These are phyloP conservation scores for Prionace glauca DNA, from an alignment of 2,797 vertebrate genomes.

Conservation along the genomic window DNA sequence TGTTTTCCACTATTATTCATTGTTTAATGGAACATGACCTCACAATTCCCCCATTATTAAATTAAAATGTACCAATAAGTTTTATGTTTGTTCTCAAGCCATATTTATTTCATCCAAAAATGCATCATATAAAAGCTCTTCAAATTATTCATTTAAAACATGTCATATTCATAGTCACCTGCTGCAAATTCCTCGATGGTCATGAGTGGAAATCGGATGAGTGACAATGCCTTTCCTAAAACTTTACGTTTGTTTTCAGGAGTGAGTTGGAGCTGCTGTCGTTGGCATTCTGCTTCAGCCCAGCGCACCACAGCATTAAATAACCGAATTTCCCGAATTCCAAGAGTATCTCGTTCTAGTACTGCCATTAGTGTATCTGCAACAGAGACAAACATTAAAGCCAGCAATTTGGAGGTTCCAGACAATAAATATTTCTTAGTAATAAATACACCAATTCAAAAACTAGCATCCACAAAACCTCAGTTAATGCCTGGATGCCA, in stretches of 20 bases:
- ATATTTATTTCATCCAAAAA: background rate
- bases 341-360: constrained; percentile 88
- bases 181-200: constrained; percentile 96
- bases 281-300: constrained; percentile 87
- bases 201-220: constrained; percentile 96
- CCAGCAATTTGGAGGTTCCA: background rate
- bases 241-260: constrained; percentile 87
- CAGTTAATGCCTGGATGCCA: background rate
- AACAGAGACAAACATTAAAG: constrained; percentile 22
- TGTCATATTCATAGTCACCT: constrained; percentile 58
- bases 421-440: background rate
- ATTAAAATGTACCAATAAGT: background rate
- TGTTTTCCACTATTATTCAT: background rate
- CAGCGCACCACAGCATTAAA: constrained; percentile 91
- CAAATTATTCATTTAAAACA: background rate
- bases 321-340: constrained; percentile 88
- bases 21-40: background rate
- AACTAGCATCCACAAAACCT: background rate
- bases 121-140: background rate
- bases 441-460: background rate
- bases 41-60: background rate
- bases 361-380: constrained; percentile 89
- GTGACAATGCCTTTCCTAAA: constrained; percentile 82
- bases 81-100: background rate
- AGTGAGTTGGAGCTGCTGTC: constrained; percentile 83